Base-by-base conservation (phyloP, 2,797 vertebrate genomes). In the Acrossocheilus fasciatus region DNA sequence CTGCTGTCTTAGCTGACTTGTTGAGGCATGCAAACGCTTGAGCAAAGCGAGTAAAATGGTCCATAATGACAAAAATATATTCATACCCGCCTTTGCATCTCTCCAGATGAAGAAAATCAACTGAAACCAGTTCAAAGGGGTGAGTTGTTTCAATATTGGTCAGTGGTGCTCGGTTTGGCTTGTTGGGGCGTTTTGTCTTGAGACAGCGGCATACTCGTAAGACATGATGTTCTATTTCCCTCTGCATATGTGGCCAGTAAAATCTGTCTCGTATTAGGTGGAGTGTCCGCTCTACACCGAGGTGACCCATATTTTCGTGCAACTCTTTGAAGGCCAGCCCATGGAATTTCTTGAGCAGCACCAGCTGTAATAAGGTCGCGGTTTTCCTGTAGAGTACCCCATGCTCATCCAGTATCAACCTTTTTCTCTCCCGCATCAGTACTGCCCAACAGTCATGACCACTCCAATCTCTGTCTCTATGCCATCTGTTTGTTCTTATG, bases 271-370 rank as follows among this genome's bases (percentile, higher is more conserved):
- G 26, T 2, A 80, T 41, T 1, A 90, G 66, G 30, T 90, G 54
- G 30, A 86, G 30, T 1, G 70, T 89, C 12, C 64, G 6, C 18
- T 87, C 87, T 15, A 87, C 64, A 2, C 87, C 82, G 18, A 88
- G 17, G 45, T 90, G 85, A 52, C 79, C 85, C 82, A 90, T 87
- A 36, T 86, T 69, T 43, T 90, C 59, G 43, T 88, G 87, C 4
- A 88, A 43, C 77, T n/a, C 43, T 66, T 81, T 69, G 11, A 79
- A 66, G 14, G 14, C 14, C 6, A 66, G 14, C 2, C 64, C 2
- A 7, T 66, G 30, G 30, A 30, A 15, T 2, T 34, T 66, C 5
- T 34, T 66, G 14, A 14, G 62, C 14, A 66, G 26, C 12, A 66
- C 14, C 26, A 66, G 30, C 30, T 66, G 62, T 66, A 26, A 66